phyloP scores from a whole-genome alignment of 2,888 invertebrate genomes.

The Macaria notata region DNA sequence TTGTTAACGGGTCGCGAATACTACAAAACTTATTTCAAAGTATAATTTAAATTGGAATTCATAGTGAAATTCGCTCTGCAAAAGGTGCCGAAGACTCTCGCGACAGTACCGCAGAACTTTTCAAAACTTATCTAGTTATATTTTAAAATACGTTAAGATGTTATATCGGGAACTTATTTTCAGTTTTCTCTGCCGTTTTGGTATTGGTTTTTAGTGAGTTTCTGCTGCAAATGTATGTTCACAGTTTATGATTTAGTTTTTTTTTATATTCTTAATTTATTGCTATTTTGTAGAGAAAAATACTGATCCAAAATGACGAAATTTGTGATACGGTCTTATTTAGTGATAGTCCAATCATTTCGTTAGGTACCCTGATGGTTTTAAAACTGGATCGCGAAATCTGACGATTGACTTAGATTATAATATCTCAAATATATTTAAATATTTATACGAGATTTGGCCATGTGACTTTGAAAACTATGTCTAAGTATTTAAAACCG shows the following conservation, averaged over 20 bases:
- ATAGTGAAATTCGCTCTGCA: conserved; percentile 15
- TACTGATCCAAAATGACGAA: too few species aligned
- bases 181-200: conserved; percentile 17
- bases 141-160: conserved; percentile 15
- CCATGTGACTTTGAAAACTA: too few species aligned
- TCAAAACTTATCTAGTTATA: conserved; percentile 26
- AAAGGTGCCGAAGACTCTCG: conserved; percentile 21
- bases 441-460: too few species aligned
- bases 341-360: too few species aligned
- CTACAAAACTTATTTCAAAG: conserved; percentile 25
- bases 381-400: too few species aligned
- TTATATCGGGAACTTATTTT: conserved; percentile 14
- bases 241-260: not conserved
- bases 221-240: not conserved
- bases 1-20: conserved; percentile 10
- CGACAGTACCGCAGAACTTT: conserved; percentile 17
- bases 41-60: conserved; percentile 28
- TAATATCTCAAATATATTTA: too few species aligned
- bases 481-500: too few species aligned
- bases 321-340: too few species aligned
- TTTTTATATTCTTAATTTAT: not conserved
- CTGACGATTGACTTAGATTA: too few species aligned
- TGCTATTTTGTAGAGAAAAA: too few species aligned
- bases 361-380: too few species aligned
- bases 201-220: not conserved